These are phyloP conservation scores for Oncopodura yosiiana DNA, from an alignment of 1,140 invertebrate genomes.

Conservation along the genomic window DNA sequence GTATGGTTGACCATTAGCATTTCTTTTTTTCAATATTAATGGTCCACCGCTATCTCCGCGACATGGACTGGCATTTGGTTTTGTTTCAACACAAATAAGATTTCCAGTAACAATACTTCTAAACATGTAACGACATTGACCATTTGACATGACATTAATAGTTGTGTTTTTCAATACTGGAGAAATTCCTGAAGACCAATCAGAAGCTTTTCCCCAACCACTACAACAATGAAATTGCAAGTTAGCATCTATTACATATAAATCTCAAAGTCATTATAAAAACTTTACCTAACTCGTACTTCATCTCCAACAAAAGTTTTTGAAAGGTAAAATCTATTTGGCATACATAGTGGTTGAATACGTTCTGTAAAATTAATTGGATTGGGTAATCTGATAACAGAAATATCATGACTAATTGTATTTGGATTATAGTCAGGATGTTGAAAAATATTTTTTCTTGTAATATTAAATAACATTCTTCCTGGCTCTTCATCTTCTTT, in stretches of 20 bases:
- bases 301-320: slow-evolving; percentile 17
- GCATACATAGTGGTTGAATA: slow-evolving; percentile 30
- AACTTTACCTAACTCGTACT: slow-evolving; percentile 14
- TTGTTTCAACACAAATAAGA: slow-evolving; percentile 26
- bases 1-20: slow-evolving; percentile 14
- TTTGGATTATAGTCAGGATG: slow-evolving; percentile 30
- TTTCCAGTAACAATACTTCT: slow-evolving; percentile 32
- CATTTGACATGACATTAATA: slow-evolving; percentile 26
- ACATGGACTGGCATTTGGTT: slow-evolving; percentile 24
- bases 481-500: slow-evolving; percentile 5
- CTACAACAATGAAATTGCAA: background rate
- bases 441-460: slow-evolving; percentile 19
- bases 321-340: slow-evolving; percentile 20
- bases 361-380: slow-evolving; percentile 25
- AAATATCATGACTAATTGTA: slow-evolving; percentile 27
- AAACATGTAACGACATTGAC: slow-evolving; percentile 24
- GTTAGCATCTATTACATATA: background rate
- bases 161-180: slow-evolving; percentile 19
- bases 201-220: background rate
- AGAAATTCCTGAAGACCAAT: slow-evolving; percentile 10
- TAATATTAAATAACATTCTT: slow-evolving; percentile 24
- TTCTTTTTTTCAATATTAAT: slow-evolving; percentile 11
- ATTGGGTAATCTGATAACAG: slow-evolving; percentile 30
- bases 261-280: background rate
- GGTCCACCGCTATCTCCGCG: slow-evolving; percentile 32